Evolutionary conservation across 2,113 vertebrate genomes (phyloP), one percentile per base, ranked within the genome.

Genomic region (Copsychus sechellarum): DNA sequence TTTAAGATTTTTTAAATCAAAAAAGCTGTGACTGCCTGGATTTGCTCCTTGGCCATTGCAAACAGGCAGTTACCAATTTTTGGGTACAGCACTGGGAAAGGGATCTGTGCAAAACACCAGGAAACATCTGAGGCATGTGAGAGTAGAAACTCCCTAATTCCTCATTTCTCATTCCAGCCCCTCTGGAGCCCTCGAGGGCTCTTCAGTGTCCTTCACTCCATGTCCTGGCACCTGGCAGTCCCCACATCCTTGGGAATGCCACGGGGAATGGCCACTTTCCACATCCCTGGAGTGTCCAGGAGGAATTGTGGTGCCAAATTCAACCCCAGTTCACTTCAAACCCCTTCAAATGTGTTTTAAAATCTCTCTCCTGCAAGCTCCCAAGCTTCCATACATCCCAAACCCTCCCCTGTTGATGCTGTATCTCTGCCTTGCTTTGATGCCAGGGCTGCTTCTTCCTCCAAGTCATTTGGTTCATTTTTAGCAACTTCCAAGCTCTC

Each of bases 271-370:
- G 5, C 38, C 12, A 0, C 58, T 65, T 50, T 50, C 31, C 48
- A 18, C 6, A 0, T 54, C 50, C 58, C 40, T 40, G 40, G 6
- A 1, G 0, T 23, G 29, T 45, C 60, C 73, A 24, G 69, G 54
- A 43, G 8, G 45, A 64, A 10, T 6, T 38, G 21, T 4, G 21
- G 6, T 66, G 60, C 65, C 1, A 3, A 57, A 56, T 31, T 31
- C 79, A 13, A 8, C 25, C 62, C 62, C 10, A 4, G 15, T 78
- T 53, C 4, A 0, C 42, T 81, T 60, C 7, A 21, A 56, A 85
- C 13, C 23, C 4, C 36, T 73, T 66, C 1, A 3, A 2, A 22
- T 15, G 8, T 28, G 9, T 19, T 57, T 76, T 74, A 28, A 34
- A 66, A 61, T 36, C 22, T 29, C 60, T 57, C 14, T 50, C 18